Percentiles rank a stretch among this genome's conserved stretches.
Conservation (phyloP, 92 coral and sea anemone genomes). For the Porites lobata region DNA sequence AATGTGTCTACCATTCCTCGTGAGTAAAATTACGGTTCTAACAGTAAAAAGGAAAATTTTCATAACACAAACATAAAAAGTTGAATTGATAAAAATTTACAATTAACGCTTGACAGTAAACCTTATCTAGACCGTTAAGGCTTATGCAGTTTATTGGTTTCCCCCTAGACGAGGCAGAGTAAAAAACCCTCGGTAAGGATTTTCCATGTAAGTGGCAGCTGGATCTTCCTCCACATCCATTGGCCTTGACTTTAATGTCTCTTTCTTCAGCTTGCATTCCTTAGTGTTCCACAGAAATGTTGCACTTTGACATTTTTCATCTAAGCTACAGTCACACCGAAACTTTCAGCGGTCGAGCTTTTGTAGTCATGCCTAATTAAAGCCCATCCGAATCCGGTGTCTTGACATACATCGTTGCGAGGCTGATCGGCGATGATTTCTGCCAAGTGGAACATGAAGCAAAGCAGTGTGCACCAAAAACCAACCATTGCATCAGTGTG, state of each 20-base stretch:
- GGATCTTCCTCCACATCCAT: constrained; percentile 4
- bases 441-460: not conserved
- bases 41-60: too few species aligned
- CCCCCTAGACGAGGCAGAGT: too few species aligned
- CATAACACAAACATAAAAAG: too few species aligned
- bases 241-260: constrained; percentile 16
- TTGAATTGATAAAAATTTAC: too few species aligned
- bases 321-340: constrained; percentile 16
- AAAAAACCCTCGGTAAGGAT: constrained; percentile 8
- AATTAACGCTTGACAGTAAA: too few species aligned
- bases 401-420: not conserved
- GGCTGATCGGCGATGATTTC: not conserved
- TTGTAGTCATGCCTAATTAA: not conserved
- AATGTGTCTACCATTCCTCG: too few species aligned
- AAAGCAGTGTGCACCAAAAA: not conserved
- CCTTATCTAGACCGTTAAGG: too few species aligned
- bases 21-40: too few species aligned
- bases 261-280: constrained; percentile 20
- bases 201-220: constrained; percentile 37
- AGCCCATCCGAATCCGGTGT: not conserved
- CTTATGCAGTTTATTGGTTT: too few species aligned
- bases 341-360: not conserved
- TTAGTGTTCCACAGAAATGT: constrained; percentile 22
- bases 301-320: constrained; percentile 30
- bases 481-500: not conserved